Evolutionary conservation across 2,797 vertebrate species (phyloP), one percentile per base, ranked within the genome.

Genomic region (Botia almorhae): DNA sequence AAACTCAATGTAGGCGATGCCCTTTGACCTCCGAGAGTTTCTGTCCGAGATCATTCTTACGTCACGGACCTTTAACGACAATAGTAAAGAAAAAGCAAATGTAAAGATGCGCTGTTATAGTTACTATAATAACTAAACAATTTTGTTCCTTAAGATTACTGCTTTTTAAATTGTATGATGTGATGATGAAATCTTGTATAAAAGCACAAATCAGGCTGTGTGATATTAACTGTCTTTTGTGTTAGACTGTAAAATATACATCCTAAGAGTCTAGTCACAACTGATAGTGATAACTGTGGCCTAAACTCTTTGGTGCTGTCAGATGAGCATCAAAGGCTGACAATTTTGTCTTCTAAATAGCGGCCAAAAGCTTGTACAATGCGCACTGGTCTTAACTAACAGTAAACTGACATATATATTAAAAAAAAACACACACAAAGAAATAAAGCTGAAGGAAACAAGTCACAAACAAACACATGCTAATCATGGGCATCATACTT

Each of bases 1-100:
- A 90, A 99, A 99, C 76, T 99, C 98, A 48, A 99, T 96, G 82
- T 99, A 99, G n/a, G 98, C 98, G 84, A 99, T 99, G 87, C 98
- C 98, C 89, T 99, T 99, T 16, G 98, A 99, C 78, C 98, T 94
- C 73, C 98, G 94, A 76, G 98, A 99, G 91, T 99, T 99, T 90
- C 98, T 94, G 89, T 99, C 98, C 0, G 98, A 99, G 91, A 99
- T 99, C 95, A 99, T 99, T 82, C 98, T 93, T 65, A 99, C 98
- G 76, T 99, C 98, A 88, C 98, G 95, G 67, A 99, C 98, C 98
- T 99, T 80, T 0, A 75, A 70, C 75, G n/a, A 13, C 33, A 33
- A 33, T 5, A 69, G 5, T 7, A 65, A 7, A 74, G 6, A 8
- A 33, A 21, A 13, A 23, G 7, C 2, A 5, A n/a, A 64, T 8